Evolutionary conservation across 2,113 vertebrate genomes (phyloP), one percentile per base, ranked within the genome.

Genomic region (Trachemys scripta): DNA sequence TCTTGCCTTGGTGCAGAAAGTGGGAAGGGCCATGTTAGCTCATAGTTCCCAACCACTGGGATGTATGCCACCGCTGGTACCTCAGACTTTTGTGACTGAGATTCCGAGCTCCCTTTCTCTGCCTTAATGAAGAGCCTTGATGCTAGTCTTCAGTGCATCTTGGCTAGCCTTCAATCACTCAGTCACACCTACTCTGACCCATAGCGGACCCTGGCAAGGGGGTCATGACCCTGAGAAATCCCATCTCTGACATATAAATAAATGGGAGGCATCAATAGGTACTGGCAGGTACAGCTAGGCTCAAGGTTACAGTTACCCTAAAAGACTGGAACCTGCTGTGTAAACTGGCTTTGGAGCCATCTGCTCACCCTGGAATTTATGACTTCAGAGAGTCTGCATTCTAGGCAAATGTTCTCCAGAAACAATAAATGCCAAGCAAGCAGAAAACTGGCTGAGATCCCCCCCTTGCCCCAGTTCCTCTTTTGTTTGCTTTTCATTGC

Each of bases 391-490:
- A 78, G 42, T 76, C 42, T 25, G 24, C 42, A 76, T 45, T 6
- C 14, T 76, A 45, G 72, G 42, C 72, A 76, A 25, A 27, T 29
- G 25, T 45, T 45, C 38, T 19, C 25, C 38, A 31, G 1, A 16
- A 8, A 17, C n/a, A 49, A 50, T 5, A 24, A 25, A 4, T 1
- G 7, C 0, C 1, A 0, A 29, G 84, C 89, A 8, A 6, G 57
- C 24, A 35, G 82, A 47, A 69, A 31, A 0, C 38, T 29, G 72
- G n/a, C 72, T 3, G 56, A 42, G 56, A 1, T 4, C 2, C 0
- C 16, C 11, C 42, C 29, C 6, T 0, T 0, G 0, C 2, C 5
- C 29, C 42, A 42, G 11, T 0, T 1, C 25, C 54, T 0, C 0
- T 0, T 59, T 79, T 9, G 1, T 3, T 50, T 49, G 31, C n/a